Evolutionary conservation across 2,113 vertebrate genomes (phyloP).

Genomic region (Salvelinus namaycush): DNA sequence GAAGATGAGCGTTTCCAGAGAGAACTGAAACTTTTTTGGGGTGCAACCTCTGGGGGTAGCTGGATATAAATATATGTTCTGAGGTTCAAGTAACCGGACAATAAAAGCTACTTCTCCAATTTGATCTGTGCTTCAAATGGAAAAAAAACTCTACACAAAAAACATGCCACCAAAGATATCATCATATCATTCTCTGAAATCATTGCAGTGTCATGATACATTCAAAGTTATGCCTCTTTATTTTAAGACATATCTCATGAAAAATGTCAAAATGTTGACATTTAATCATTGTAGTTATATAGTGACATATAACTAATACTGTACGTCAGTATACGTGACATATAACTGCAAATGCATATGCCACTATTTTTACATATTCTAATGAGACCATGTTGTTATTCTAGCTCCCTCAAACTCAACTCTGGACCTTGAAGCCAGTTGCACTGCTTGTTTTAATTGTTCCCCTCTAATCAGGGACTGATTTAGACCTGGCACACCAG

Average conservation of each 20-base stretch:
- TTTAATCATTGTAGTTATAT: no score
- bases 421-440: no score
- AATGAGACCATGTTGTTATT: not conserved
- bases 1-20: slow-evolving; percentile 46
- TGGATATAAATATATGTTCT: slow-evolving; percentile 63
- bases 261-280: no score
- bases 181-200: not conserved
- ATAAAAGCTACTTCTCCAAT: slow-evolving; percentile 71
- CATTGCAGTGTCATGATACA: not conserved
- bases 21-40: slow-evolving; percentile 76
- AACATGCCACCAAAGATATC: not conserved
- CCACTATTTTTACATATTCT: no score
- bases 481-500: no score
- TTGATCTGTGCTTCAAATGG: slow-evolving; percentile 5
- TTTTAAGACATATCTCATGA: no score
- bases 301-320: no score
- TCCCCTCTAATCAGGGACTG: no score
- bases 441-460: no score
- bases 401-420: not conserved
- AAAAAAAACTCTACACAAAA: not conserved
- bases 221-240: not conserved
- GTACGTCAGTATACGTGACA: not conserved
- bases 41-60: slow-evolving; percentile 62
- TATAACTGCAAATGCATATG: not conserved
- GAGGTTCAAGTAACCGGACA: slow-evolving; percentile 74